phyloP scores from a whole-genome alignment of 2,113 vertebrate species.

The Pseudorhombus dupliciocellatus region DNA sequence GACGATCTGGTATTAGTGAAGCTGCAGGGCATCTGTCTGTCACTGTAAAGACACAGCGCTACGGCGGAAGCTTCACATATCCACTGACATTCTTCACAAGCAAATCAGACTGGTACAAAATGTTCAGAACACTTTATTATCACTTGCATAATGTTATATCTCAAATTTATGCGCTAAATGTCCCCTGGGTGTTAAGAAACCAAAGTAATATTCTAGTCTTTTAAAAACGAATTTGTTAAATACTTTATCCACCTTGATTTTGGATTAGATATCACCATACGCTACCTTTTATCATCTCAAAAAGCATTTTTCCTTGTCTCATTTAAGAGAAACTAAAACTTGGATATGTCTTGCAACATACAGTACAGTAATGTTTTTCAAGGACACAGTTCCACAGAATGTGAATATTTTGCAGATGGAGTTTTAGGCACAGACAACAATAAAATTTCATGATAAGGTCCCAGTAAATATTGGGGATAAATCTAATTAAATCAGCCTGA shows the following conservation, averaged over 20 bases:
- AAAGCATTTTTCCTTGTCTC: too few species aligned
- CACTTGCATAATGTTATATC: conserved; percentile 32
- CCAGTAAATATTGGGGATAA: neutral
- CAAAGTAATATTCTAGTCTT: neutral
- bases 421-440: neutral
- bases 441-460: neutral
- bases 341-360: too few species aligned
- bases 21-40: conserved; percentile 37
- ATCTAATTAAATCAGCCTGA: neutral
- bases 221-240: neutral
- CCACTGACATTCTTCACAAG: conserved; percentile 32
- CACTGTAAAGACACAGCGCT: conserved; percentile 17
- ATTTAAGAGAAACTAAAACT: too few species aligned
- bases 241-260: too few species aligned
- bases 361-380: too few species aligned
- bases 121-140: conserved; percentile 36
- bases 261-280: too few species aligned
- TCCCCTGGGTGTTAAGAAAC: neutral
- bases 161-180: conserved; percentile 6
- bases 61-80: conserved; percentile 13
- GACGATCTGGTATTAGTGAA: conserved; percentile 54
- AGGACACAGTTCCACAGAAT: too few species aligned
- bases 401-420: too few species aligned
- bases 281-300: too few species aligned
- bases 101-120: conserved; percentile 21